Percentiles rank a stretch among this genome's conserved stretches.
phyloP scores from a whole-genome alignment of 2,113 vertebrate species.

The Tapirus terrestris region DNA sequence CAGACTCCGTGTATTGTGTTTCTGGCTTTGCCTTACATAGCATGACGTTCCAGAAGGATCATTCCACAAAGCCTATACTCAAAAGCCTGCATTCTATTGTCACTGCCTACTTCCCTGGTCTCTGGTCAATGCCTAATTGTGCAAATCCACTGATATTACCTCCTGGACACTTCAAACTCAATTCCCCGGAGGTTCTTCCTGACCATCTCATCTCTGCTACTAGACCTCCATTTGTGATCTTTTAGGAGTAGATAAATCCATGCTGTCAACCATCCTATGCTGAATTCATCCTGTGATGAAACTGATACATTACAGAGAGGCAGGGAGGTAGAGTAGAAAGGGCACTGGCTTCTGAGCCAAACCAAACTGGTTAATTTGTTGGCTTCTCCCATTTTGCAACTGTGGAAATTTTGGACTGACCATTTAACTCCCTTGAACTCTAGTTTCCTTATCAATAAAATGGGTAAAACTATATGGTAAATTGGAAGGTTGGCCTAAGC shows the following conservation, averaged over 20 bases:
- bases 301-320: background rate
- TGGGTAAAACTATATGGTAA: background rate
- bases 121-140: background rate
- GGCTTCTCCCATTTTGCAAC: rapidly evolving
- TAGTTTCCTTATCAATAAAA: background rate
- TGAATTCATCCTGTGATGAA: background rate
- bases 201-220: background rate
- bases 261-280: background rate
- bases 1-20: background rate
- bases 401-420: background rate
- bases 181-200: background rate
- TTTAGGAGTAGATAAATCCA: background rate
- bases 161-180: background rate
- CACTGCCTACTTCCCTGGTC: background rate
- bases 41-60: background rate
- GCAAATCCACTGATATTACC: background rate
- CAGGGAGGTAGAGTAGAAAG: background rate
- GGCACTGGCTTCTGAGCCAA: background rate
- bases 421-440: background rate
- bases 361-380: background rate
- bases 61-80: too few relatives aligned
- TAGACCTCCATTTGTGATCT: background rate
- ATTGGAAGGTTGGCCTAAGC: background rate
- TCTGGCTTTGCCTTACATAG: background rate
- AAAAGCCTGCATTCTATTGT: background rate